A percentile compares a stretch with the other conserved stretches of the same genome.
Conservation (phyloP, 1,140 invertebrate genomes). For the Pogonognathellus flavescens region DNA sequence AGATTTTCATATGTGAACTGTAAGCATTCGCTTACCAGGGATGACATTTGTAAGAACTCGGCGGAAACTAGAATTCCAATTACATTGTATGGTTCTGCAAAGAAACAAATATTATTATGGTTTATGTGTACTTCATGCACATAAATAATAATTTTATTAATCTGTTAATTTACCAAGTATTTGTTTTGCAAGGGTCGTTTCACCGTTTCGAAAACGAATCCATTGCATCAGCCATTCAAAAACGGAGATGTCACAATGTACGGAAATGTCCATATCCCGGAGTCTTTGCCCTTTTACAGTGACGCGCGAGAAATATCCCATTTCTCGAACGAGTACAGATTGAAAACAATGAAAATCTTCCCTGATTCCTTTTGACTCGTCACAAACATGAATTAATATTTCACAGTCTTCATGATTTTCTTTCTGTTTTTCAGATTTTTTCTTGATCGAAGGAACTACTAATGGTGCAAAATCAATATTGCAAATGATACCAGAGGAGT, state of each 20-base stretch:
- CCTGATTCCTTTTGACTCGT: slow-evolving; percentile 87
- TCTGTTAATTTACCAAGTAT: slow-evolving; percentile 73
- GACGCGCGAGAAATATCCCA: slow-evolving; percentile 94
- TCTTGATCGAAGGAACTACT: neutral
- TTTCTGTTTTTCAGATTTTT: neutral
- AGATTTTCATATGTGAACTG: slow-evolving; percentile 84
- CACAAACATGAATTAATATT: slow-evolving; percentile 88
- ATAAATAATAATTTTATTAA: neutral
- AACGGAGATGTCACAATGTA: slow-evolving; percentile 92
- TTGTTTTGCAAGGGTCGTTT: slow-evolving; percentile 74
- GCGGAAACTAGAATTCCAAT: slow-evolving; percentile 93
- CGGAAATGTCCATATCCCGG: slow-evolving; percentile 96
- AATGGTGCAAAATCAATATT: neutral
- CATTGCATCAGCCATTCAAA: slow-evolving; percentile 98
- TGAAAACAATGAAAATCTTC: slow-evolving; percentile 91
- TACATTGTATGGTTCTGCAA: slow-evolving; percentile 84
- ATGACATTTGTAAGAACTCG: slow-evolving; percentile 94
- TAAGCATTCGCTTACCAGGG: slow-evolving; percentile 85
- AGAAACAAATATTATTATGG: slow-evolving; percentile 58
- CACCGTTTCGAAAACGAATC: slow-evolving; percentile 74
- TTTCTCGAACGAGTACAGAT: slow-evolving; percentile 86
- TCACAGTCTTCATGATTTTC: slow-evolving; percentile 70
- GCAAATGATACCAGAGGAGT: neutral
- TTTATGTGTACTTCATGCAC: neutral
- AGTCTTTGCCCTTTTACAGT: slow-evolving; percentile 80